Percentiles rank a stretch among this genome's conserved stretches.
phyloP scores from a whole-genome alignment of 2,113 vertebrate species.

The Dendrocopos noguchii region DNA sequence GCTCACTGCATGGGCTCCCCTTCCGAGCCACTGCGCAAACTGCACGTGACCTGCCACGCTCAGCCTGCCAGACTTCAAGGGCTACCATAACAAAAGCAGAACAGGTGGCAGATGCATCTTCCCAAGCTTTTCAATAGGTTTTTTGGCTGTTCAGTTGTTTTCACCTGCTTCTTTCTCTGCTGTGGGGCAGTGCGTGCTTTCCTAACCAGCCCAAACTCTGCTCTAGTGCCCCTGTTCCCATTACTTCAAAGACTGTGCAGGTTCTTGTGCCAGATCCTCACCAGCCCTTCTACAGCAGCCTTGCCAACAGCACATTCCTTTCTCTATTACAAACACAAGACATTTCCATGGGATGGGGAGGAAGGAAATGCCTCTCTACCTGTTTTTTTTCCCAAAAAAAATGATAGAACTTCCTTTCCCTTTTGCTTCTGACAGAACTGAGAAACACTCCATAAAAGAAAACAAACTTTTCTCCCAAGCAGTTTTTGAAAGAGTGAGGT shows the following conservation, averaged over 20 bases:
- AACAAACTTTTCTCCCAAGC: neutral
- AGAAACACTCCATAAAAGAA: neutral
- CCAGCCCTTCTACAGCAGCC: neutral
- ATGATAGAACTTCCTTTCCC: neutral
- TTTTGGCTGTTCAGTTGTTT: neutral
- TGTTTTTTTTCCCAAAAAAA: neutral
- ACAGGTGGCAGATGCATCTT: neutral
- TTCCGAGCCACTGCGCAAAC: neutral
- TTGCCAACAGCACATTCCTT: conserved; percentile 37
- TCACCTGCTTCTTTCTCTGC: neutral
- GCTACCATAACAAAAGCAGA: neutral
- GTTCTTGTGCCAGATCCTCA: neutral
- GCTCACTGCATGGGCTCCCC: neutral
- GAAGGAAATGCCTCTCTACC: neutral
- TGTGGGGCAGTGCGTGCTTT: neutral
- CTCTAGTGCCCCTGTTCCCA: neutral
- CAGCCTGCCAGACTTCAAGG: neutral
- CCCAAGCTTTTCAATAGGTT: neutral
- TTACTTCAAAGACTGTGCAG: neutral
- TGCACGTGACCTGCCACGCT: neutral
- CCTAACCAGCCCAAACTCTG: neutral
- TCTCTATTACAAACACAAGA: neutral
- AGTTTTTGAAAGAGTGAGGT: neutral
- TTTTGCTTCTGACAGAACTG: neutral
- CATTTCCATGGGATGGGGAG: neutral